Evolutionary conservation across 1,140 invertebrate genomes (phyloP), one percentile per base, ranked within the genome.

Genomic region (Limonius californicus): DNA sequence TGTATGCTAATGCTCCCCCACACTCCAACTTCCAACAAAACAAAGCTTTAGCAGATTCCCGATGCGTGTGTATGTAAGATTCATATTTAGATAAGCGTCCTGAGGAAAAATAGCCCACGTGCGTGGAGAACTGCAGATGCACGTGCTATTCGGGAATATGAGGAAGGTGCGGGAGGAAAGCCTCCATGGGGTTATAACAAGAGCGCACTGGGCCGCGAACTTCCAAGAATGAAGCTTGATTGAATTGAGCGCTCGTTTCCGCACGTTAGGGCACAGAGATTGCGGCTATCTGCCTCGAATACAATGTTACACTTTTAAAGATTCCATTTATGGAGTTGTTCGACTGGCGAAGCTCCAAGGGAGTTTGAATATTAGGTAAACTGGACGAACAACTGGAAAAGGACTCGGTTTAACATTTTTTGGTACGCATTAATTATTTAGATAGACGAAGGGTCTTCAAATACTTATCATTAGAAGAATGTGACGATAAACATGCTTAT

Each of bases 181-280:
- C 55, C 23, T 27, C 39, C 27, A 56, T 61, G 30, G 54, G 45
- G 59, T 18, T 61, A 54, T 62, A 61, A 62, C 63, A 61, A 61
- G 59, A 62, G 63, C 60, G 63, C 60, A 61, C 39, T 59, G 63
- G 60, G 47, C 63, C 63, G 63, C 60, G 56, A 65, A 62, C 35
- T 23, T 59, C 50, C 55, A 54, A 55, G 59, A 65, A 65, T 61
- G 47, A 56, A 53, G 45, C 63, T 59, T 65, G 63, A 65, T 65
- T 65, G 63, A 65, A 65, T 65, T 65, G 63, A 58, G 55, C 61
- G 42, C 63, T 65, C 63, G 59, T 61, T 65, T 65, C 59, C 63
- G 59, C 63, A 62, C 63, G 63, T 65, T 65, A 65, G 59, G 58
- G 61, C 50, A 58, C 50, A 35, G 47, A 59, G 59, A 65, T 65